These are phyloP conservation scores for Phrynocephalus vlangalii DNA, from an alignment of 2,797 vertebrate genomes.

Conservation along the genomic window DNA sequence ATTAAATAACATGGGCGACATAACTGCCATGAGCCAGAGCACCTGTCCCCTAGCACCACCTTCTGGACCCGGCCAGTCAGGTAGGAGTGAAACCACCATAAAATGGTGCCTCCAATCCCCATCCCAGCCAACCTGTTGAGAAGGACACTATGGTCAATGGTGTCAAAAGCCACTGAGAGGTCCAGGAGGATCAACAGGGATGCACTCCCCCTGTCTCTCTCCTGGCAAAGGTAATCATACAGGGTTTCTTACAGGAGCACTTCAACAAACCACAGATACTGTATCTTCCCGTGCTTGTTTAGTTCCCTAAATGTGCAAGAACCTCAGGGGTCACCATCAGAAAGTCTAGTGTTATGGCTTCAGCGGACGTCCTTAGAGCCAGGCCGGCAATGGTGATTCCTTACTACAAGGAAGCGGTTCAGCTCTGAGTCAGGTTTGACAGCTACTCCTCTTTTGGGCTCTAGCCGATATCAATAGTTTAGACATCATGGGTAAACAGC, in stretches of 20 bases:
- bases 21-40: too few relatives aligned
- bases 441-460: conserved; percentile 16
- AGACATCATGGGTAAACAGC: conserved; percentile 5
- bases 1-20: too few relatives aligned
- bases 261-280: neutral
- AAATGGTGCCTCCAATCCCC: too few relatives aligned
- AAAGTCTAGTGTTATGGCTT: neutral
- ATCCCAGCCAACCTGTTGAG: too few relatives aligned
- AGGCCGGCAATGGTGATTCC: conserved; percentile 2
- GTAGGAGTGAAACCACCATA: too few relatives aligned
- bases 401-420: neutral
- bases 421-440: neutral
- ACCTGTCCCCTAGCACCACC: too few relatives aligned
- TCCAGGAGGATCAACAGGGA: too few relatives aligned
- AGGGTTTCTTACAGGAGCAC: neutral
- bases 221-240: too few relatives aligned
- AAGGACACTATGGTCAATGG: too few relatives aligned
- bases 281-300: neutral
- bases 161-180: too few relatives aligned
- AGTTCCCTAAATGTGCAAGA: neutral
- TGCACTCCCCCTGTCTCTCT: too few relatives aligned
- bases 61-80: too few relatives aligned
- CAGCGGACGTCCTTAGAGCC: neutral
- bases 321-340: neutral
- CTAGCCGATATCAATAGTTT: conserved; percentile 17